Evolutionary conservation across 1,140 invertebrate species (phyloP).

Genomic region (Bombus sylvicola): DNA sequence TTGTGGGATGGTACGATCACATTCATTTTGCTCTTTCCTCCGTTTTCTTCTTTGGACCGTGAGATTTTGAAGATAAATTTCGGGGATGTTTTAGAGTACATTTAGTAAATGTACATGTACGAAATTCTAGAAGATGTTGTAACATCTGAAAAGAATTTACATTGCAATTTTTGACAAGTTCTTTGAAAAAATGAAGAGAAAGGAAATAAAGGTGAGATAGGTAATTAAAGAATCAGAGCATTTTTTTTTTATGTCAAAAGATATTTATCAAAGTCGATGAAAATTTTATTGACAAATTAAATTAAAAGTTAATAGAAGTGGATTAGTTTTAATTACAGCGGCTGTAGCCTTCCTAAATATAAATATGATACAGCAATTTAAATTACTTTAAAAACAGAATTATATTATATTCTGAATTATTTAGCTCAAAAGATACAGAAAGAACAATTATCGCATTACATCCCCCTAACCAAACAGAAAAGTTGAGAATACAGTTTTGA

Average conservation of each 20-base stretch:
- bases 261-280: too few relatives aligned
- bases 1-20: too few relatives aligned
- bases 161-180: neutral
- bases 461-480: neutral
- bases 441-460: too few relatives aligned
- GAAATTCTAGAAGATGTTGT: neutral
- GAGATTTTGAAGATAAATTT: neutral
- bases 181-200: neutral
- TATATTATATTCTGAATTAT: neutral
- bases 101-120: neutral
- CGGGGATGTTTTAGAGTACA: neutral
- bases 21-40: neutral
- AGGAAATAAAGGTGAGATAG: too few relatives aligned
- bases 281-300: too few relatives aligned
- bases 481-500: neutral
- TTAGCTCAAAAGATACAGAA: neutral
- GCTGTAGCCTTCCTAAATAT: too few relatives aligned
- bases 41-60: neutral
- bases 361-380: too few relatives aligned
- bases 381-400: too few relatives aligned
- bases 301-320: too few relatives aligned
- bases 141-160: neutral
- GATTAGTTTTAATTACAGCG: too few relatives aligned
- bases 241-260: too few relatives aligned
- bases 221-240: too few relatives aligned